Conservation (phyloP, 2,888 invertebrate species). For the Diaphora mendica region DNA sequence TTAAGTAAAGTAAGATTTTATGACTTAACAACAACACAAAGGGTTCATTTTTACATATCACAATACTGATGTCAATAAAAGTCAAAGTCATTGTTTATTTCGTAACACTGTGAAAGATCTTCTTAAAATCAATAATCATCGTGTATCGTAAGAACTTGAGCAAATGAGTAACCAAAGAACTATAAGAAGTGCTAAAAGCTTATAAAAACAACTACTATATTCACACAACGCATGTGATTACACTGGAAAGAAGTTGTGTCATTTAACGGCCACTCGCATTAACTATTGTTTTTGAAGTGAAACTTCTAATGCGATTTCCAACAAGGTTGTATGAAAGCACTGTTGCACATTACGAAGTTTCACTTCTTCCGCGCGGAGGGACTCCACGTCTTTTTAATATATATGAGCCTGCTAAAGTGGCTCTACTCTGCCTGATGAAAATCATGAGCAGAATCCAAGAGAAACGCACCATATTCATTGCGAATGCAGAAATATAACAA, state of each 20-base stretch:
- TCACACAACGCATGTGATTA: neutral
- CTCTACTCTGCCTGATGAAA: too few species aligned
- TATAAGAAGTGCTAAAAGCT: neutral
- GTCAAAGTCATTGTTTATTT: neutral
- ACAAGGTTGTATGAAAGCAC: too few species aligned
- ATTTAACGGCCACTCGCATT: neutral
- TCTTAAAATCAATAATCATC: conserved; percentile 3
- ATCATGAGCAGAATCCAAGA: too few species aligned
- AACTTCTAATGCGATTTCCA: too few species aligned
- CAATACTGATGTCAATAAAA: neutral
- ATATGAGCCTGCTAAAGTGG: too few species aligned
- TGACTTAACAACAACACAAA: neutral
- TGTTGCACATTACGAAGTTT: too few species aligned
- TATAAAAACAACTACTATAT: neutral
- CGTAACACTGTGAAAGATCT: neutral
- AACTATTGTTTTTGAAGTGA: too few species aligned
- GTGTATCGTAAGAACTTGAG: neutral
- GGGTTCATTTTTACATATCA: neutral
- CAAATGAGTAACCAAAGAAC: neutral
- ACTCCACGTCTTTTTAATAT: too few species aligned
- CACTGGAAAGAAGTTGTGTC: neutral
- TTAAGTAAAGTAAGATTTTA: neutral
- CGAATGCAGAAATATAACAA: too few species aligned
- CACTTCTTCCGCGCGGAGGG: too few species aligned
- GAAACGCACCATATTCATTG: too few species aligned